Conservation (phyloP, 2,113 vertebrate species). For the Xyliphius kryptos region DNA sequence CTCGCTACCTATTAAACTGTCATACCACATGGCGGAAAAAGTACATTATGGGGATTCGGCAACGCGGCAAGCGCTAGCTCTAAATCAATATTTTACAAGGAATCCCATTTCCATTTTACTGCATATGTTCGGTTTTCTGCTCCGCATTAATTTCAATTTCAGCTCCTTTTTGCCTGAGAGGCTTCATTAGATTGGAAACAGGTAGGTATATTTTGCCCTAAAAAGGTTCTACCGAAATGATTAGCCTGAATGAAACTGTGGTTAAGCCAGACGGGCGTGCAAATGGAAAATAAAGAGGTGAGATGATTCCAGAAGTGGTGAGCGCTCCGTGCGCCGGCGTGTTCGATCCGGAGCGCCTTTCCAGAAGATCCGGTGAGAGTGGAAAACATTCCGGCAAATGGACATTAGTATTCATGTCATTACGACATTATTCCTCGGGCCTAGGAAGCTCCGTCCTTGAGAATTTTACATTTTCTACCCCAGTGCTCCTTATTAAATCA, state of each 20-base stretch:
- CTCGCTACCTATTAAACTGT: conserved; percentile 26
- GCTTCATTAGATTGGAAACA: conserved; percentile 11
- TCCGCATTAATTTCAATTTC: conserved; percentile 31
- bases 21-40: conserved; percentile 25
- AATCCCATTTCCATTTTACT: conserved; percentile 38
- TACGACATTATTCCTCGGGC: background rate
- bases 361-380: background rate
- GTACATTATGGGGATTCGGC: conserved; percentile 17
- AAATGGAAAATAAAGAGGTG: background rate
- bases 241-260: conserved; percentile 7
- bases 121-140: conserved; percentile 16
- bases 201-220: background rate
- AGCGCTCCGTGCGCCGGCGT: background rate
- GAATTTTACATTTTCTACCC: background rate
- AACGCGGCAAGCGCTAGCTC: background rate
- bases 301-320: background rate
- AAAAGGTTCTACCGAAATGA: conserved; percentile 11
- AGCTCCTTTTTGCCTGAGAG: conserved; percentile 15
- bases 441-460: background rate
- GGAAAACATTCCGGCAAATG: background rate
- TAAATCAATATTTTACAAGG: conserved; percentile 38
- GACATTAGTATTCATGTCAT: background rate
- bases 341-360: background rate
- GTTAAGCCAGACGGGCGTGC: conserved; percentile 1
- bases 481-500: background rate